A percentile compares a stretch with the other conserved stretches of the same genome.
These are phyloP conservation scores for Drosophila obscura DNA, from an alignment of 1,140 invertebrate genomes.

Conservation along the genomic window DNA sequence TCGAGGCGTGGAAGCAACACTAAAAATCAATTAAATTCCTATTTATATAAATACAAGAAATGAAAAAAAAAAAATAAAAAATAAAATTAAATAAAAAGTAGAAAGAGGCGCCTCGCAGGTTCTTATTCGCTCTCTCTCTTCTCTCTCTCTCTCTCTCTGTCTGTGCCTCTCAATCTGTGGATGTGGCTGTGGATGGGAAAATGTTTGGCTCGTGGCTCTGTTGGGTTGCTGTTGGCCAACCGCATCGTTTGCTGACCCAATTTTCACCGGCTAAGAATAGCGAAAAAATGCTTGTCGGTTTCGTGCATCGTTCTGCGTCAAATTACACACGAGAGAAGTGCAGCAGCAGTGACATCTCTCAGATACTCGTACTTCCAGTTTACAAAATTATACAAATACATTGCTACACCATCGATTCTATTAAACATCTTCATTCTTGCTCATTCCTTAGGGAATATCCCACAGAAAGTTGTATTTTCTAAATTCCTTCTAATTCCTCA, in stretches of 20 bases:
- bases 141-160: constrained; percentile 1
- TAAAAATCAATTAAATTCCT: constrained; percentile 69
- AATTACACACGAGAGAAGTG: constrained; percentile 36
- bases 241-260: constrained; percentile 72
- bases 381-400: no score
- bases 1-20: constrained; percentile 20
- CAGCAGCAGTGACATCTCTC: no score
- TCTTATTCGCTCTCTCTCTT: background rate
- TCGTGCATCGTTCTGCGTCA: constrained; percentile 37
- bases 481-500: no score
- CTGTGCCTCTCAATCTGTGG: constrained; percentile 11
- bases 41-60: constrained; percentile 53
- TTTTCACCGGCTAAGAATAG: constrained; percentile 68
- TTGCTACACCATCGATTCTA: no score
- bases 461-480: no score
- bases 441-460: no score
- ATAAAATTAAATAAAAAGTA: constrained; percentile 11
- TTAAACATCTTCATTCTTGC: no score
- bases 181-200: constrained; percentile 45
- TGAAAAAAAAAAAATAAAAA: constrained; percentile 10
- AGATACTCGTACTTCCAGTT: no score
- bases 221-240: constrained; percentile 38
- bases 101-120: constrained; percentile 41
- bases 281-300: constrained; percentile 43
- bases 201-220: constrained; percentile 57